Conservation (phyloP, 2,113 vertebrate species). For the Steatornis caripensis region DNA sequence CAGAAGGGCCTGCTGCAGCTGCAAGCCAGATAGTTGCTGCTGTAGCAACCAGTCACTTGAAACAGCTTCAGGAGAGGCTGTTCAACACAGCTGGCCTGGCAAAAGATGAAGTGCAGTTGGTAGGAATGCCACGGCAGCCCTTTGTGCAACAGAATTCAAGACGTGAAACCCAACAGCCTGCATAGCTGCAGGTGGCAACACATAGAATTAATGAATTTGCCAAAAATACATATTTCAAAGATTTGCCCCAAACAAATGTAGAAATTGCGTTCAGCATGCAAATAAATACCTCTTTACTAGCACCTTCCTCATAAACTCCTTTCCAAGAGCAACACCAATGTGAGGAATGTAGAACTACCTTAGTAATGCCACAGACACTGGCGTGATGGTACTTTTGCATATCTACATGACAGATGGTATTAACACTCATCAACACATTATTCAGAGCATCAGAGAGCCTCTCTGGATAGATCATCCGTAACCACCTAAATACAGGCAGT, state of each 20-base stretch:
- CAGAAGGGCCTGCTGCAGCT: background rate
- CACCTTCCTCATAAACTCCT: background rate
- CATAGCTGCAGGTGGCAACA: background rate
- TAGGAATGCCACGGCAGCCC: background rate
- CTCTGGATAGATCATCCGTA: background rate
- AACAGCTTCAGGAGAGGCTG: background rate
- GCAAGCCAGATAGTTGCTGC: constrained; percentile 9
- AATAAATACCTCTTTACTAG: background rate
- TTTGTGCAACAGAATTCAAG: background rate
- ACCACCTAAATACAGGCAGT: background rate
- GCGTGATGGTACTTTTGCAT: background rate
- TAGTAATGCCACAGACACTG: background rate
- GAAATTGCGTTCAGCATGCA: background rate
- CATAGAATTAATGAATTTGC: background rate
- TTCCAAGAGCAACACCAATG: background rate
- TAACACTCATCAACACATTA: background rate
- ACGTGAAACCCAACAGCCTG: background rate
- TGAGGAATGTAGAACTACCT: background rate
- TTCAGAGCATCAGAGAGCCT: background rate
- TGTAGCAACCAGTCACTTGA: background rate
- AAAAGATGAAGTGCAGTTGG: background rate
- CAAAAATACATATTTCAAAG: background rate
- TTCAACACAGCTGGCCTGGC: background rate
- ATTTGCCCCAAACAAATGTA: background rate
- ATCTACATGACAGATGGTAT: background rate